Evolutionary conservation across 2,113 vertebrate genomes (phyloP).

Genomic region (Phalacrocorax carbo): DNA sequence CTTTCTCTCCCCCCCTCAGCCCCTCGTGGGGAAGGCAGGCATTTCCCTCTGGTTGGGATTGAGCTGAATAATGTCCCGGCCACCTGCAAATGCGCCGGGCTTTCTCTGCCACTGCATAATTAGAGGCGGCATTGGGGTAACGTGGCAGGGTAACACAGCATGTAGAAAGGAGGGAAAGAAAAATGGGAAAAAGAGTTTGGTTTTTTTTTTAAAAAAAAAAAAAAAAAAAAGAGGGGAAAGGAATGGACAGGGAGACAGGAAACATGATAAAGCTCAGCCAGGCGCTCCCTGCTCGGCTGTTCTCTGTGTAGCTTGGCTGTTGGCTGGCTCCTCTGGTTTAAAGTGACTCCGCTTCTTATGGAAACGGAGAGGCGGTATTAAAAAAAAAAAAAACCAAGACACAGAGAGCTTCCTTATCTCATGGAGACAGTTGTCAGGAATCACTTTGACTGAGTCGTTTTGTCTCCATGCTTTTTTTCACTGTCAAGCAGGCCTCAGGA

Average conservation of each 20-base stretch:
- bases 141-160: neutral
- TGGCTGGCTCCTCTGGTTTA: slow-evolving; percentile 78
- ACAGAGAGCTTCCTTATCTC: slow-evolving; percentile 89
- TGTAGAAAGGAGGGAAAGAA: neutral
- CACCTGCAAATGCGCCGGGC: neutral
- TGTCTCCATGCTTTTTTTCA: slow-evolving; percentile 86
- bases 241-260: neutral
- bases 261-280: slow-evolving; percentile 12
- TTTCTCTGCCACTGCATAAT: neutral
- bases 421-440: slow-evolving; percentile 98
- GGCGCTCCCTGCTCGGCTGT: neutral
- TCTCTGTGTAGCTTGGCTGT: neutral
- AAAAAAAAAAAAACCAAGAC: slow-evolving; percentile 65
- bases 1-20: neutral
- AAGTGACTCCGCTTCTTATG: slow-evolving; percentile 81
- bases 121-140: neutral
- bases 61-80: neutral
- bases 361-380: slow-evolving; percentile 81
- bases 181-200: neutral
- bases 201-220: neutral
- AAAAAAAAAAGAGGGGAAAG: too few relatives aligned
- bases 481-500: slow-evolving; percentile 95
- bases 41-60: neutral
- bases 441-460: slow-evolving; percentile 95
- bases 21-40: neutral